These are phyloP conservation scores for Sciurus niger DNA, from an alignment of 2,113 vertebrate genomes.

Conservation along the genomic window DNA sequence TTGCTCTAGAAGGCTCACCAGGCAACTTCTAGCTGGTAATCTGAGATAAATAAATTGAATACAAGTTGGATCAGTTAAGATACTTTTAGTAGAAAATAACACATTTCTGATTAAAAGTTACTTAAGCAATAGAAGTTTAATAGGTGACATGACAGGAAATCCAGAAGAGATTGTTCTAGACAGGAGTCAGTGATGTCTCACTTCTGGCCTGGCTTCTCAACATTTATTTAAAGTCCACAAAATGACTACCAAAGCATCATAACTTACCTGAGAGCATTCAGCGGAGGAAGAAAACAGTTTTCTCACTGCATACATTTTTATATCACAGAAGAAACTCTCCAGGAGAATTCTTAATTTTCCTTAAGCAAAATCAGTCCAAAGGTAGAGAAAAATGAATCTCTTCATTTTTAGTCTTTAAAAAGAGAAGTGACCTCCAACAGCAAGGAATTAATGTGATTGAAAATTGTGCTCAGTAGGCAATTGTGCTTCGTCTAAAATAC, in stretches of 20 bases:
- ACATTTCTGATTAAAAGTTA: neutral
- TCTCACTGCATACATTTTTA: neutral
- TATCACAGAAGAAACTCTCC: neutral
- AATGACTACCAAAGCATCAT: neutral
- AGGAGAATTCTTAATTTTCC: neutral
- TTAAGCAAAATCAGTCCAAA: neutral
- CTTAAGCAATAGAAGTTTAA: neutral
- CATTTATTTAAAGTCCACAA: neutral
- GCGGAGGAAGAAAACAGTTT: neutral
- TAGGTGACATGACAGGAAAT: neutral
- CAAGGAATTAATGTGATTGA: neutral
- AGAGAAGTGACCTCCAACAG: neutral
- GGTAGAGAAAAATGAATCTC: neutral
- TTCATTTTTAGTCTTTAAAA: neutral
- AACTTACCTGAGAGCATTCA: neutral
- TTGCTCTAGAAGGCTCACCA: neutral
- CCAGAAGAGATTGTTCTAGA: neutral
- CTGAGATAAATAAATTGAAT: neutral
- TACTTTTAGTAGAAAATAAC: neutral
- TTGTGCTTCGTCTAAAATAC: neutral
- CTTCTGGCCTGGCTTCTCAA: neutral
- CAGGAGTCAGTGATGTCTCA: neutral
- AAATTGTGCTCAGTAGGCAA: neutral
- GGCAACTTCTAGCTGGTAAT: neutral
- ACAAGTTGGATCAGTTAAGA: neutral